A percentile compares a stretch with the other conserved stretches of the same genome.
Evolutionary conservation across 2,888 invertebrate genomes (phyloP).

Genomic region (Strigamia transsilvanica): DNA sequence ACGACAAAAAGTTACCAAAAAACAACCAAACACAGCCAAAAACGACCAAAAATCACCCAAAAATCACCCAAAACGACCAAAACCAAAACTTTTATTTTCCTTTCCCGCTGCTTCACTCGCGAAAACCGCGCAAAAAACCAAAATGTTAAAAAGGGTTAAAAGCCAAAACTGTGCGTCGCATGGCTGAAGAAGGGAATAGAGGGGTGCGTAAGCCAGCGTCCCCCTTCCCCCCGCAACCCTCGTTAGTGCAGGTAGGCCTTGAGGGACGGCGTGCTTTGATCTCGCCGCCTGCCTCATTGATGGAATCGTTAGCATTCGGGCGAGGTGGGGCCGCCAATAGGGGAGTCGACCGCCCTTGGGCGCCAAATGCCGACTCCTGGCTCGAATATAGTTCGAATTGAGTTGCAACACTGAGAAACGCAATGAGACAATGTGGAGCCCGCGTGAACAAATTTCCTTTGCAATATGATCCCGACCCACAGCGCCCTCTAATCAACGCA

Average conservation of each 20-base stretch:
- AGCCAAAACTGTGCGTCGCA: conserved; percentile 31
- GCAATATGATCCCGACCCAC: conserved; percentile 14
- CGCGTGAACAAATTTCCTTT: background rate
- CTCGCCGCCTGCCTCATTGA: conserved; percentile 32
- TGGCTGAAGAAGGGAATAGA: background rate
- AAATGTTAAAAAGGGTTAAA: conserved; percentile 24
- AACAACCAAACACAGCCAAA: too few species aligned
- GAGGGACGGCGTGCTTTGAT: conserved; percentile 43
- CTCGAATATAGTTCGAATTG: conserved; percentile 14
- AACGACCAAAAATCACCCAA: background rate
- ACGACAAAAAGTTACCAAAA: too few species aligned
- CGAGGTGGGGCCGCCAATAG: conserved; percentile 45
- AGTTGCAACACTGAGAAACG: background rate
- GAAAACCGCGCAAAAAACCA: too few species aligned
- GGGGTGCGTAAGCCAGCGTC: conserved; percentile 16
- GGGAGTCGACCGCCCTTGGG: conserved; percentile 42
- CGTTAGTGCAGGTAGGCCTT: conserved; percentile 50
- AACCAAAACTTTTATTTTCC: too few species aligned
- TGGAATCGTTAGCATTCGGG: conserved; percentile 38
- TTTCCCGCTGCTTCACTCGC: too few species aligned
- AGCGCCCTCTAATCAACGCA: conserved; percentile 33
- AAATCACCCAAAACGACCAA: too few species aligned
- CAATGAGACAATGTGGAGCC: background rate
- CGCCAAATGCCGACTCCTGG: conserved; percentile 1
- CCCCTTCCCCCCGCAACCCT: background rate